Evolutionary conservation across 2,113 vertebrate genomes (phyloP).

Genomic region (Mesitornis unicolor): DNA sequence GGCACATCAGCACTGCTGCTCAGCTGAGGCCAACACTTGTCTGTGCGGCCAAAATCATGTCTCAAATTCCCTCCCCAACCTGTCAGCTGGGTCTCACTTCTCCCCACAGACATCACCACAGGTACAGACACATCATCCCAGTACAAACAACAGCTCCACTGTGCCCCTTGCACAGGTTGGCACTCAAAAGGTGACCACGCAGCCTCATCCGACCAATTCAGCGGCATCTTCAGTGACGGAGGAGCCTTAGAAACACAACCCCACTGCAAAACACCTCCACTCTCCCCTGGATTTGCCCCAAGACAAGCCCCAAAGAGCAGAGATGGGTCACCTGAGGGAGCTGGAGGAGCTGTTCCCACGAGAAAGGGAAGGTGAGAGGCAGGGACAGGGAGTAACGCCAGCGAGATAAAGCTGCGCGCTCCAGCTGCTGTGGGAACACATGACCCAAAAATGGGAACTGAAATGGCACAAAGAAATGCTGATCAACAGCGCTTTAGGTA

Average conservation of each 20-base stretch:
- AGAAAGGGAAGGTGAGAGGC: background rate
- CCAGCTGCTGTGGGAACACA: background rate
- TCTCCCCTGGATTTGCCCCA: background rate
- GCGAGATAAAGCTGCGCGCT: background rate
- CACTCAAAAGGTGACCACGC: background rate
- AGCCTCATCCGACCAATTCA: background rate
- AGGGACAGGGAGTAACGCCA: background rate
- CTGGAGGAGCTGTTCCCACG: background rate
- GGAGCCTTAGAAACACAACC: background rate
- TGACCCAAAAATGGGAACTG: background rate
- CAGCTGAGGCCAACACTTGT: background rate
- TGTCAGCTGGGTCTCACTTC: background rate
- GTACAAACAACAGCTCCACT: background rate
- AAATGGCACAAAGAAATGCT: background rate
- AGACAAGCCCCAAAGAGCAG: background rate
- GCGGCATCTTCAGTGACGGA: background rate
- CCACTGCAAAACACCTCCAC: background rate
- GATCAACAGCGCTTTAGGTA: background rate
- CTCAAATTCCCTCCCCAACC: background rate
- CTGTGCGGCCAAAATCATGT: background rate
- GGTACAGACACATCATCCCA: background rate
- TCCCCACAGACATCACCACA: background rate
- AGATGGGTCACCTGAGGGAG: background rate
- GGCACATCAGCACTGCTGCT: background rate
- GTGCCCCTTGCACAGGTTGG: background rate